These are phyloP conservation scores for Polypedilum pembai DNA, from an alignment of 1,140 invertebrate species.

Conservation along the genomic window DNA sequence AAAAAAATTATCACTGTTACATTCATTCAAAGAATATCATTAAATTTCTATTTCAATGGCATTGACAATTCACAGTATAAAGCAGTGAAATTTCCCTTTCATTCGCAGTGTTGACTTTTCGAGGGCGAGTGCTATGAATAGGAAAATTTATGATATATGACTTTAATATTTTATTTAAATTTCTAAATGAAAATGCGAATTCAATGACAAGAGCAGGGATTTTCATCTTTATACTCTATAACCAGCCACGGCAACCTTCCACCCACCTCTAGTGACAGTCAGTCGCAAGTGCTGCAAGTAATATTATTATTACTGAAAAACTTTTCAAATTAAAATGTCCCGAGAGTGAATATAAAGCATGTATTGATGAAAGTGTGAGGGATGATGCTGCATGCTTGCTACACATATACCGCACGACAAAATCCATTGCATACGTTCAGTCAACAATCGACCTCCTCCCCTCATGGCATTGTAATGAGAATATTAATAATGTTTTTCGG, in stretches of 20 bases:
- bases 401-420: not conserved
- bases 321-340: slow-evolving; percentile 28
- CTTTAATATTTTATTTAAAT: slow-evolving; percentile 23
- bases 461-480: slow-evolving; percentile 15
- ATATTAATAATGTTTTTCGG: slow-evolving; percentile 28
- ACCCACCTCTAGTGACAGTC: not conserved
- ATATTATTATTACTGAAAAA: slow-evolving; percentile 18
- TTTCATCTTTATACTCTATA: not conserved
- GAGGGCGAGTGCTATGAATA: not conserved
- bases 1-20: not conserved
- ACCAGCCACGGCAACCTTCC: not conserved
- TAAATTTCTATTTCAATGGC: slow-evolving; percentile 18
- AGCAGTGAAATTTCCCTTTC: slow-evolving; percentile 16
- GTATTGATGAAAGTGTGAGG: not conserved
- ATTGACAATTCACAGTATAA: not conserved
- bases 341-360: slow-evolving; percentile 1
- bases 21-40: not conserved
- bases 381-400: not conserved
- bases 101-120: not conserved
- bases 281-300: not conserved
- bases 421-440: not conserved
- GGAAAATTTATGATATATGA: slow-evolving; percentile 25
- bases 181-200: not conserved
- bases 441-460: not conserved
- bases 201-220: slow-evolving; percentile 15